These are phyloP conservation scores for Drosophila rellima DNA, from an alignment of 2,888 invertebrate species.

Conservation along the genomic window DNA sequence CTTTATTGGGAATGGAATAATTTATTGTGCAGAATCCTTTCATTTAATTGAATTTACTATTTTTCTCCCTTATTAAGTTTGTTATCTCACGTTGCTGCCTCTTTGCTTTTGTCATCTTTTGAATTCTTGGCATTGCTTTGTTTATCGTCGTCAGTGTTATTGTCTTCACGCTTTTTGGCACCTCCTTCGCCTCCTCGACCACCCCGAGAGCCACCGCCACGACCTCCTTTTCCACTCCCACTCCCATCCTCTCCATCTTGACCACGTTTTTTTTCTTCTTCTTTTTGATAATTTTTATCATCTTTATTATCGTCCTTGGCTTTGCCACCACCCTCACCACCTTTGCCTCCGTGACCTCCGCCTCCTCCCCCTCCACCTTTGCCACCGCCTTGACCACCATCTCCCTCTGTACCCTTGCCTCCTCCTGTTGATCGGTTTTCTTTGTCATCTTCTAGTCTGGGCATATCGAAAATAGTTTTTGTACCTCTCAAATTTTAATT, in stretches of 20 bases:
- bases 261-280: not conserved
- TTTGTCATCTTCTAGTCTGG: not conserved
- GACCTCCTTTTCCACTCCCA: not conserved
- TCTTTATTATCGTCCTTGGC: not conserved
- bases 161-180: conserved; percentile 7
- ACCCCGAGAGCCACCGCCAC: not conserved
- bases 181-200: not conserved
- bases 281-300: not conserved
- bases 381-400: conserved; percentile 5
- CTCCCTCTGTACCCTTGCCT: not conserved
- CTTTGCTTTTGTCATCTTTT: not conserved
- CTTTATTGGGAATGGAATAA: not conserved
- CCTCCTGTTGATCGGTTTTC: conserved; percentile 1
- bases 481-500: not conserved
- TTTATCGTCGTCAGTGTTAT: not conserved
- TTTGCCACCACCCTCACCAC: not conserved
- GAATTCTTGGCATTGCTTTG: conserved; percentile 2
- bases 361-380: not conserved
- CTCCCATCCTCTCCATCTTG: not conserved
- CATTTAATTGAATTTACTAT: conserved; percentile 3
- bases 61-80: conserved; percentile 1
- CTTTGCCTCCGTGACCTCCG: conserved; percentile 4
- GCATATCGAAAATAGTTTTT: conserved; percentile 21
- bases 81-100: not conserved
- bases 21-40: conserved; percentile 5